phyloP scores from a whole-genome alignment of 2,113 vertebrate genomes.

The Ranitomeya imitator region DNA sequence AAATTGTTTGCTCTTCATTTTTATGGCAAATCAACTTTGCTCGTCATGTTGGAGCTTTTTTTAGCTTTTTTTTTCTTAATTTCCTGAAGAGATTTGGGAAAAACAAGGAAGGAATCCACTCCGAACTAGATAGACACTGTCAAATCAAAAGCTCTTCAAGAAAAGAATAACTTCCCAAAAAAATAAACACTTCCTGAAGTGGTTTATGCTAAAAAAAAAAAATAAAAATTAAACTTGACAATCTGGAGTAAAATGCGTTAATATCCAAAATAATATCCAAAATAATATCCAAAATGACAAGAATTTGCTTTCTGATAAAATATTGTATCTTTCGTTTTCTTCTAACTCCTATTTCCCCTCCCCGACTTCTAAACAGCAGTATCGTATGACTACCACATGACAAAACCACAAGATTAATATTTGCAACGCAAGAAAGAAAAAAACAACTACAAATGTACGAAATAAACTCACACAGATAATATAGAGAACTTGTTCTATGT shows the following conservation, averaged over 20 bases:
- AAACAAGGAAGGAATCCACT: no score
- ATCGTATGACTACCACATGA: slow-evolving; percentile 41
- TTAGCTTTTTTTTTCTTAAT: no score
- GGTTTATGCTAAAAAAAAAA: not conserved
- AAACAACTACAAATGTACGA: not conserved
- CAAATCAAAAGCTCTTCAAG: no score
- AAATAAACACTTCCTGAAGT: no score
- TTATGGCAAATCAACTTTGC: no score
- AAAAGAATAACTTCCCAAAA: no score
- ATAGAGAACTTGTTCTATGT: not conserved
- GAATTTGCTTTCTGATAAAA: not conserved
- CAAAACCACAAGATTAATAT: slow-evolving; percentile 32
- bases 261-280: not conserved
- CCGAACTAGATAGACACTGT: no score
- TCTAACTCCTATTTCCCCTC: slow-evolving; percentile 1
- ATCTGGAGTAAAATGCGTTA: not conserved
- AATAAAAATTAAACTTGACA: no score
- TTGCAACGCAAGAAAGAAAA: not conserved
- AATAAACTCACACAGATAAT: not conserved
- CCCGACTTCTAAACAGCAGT: not conserved
- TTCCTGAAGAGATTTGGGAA: no score
- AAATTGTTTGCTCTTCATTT: no score
- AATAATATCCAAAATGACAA: not conserved
- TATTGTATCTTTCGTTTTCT: not conserved
- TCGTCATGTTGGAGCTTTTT: no score